Evolutionary conservation across 2,888 invertebrate species (phyloP).

Genomic region (Apotomis capreana): DNA sequence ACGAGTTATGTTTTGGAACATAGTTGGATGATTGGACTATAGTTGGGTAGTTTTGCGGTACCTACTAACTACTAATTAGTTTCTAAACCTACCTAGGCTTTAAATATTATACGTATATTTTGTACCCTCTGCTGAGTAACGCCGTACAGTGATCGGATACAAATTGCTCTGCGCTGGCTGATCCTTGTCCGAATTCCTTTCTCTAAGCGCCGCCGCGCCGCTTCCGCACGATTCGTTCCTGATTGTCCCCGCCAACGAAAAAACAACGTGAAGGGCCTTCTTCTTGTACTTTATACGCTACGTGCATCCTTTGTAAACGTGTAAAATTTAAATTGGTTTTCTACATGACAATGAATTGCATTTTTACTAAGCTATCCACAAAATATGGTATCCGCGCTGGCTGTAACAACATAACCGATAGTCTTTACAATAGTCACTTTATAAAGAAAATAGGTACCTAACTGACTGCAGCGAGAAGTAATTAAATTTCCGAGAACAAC

Average conservation of each 20-base stretch:
- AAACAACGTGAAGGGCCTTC: constrained; percentile 24
- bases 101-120: background rate
- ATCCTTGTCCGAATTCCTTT: constrained; percentile 31
- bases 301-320: background rate
- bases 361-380: no score
- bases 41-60: no score
- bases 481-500: no score
- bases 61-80: no score
- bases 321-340: background rate
- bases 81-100: no score
- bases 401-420: no score
- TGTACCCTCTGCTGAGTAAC: background rate
- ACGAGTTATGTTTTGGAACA: no score
- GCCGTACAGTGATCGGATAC: constrained; percentile 4
- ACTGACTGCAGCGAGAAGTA: no score
- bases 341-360: background rate
- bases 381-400: no score
- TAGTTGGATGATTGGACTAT: no score
- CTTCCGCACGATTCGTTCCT: constrained; percentile 31
- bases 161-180: constrained; percentile 21
- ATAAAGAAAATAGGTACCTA: no score
- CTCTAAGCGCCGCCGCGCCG: constrained; percentile 10
- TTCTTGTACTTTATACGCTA: constrained; percentile 13
- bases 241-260: constrained; percentile 25
- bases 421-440: no score